Evolutionary conservation across 2,797 vertebrate genomes (phyloP).

Genomic region (Hydrolagus colliei): DNA sequence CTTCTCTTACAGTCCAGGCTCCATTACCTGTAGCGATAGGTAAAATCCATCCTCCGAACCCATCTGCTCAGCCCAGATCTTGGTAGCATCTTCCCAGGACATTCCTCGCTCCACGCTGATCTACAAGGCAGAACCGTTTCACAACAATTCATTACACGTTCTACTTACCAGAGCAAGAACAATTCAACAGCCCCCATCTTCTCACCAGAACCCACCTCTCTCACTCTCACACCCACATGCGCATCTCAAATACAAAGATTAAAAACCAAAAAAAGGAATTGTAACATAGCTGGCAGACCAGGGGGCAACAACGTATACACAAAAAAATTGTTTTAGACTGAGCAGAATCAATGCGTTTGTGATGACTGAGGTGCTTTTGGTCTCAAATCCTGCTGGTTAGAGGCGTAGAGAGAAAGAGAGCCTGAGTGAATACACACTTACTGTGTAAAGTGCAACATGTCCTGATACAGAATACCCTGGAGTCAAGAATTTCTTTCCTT

Average conservation of each 20-base stretch:
- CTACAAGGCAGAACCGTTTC: conserved; percentile 47
- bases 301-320: too few species aligned
- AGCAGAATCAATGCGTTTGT: not conserved
- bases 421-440: conserved; percentile 49
- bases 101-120: conserved; percentile 93
- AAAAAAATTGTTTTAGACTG: too few species aligned
- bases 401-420: too few species aligned
- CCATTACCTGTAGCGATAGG: conserved; percentile 74
- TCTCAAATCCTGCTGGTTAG: too few species aligned
- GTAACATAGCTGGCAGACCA: too few species aligned
- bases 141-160: too few species aligned
- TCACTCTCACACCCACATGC: too few species aligned
- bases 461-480: conserved; percentile 93
- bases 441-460: conserved; percentile 88
- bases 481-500: conserved; percentile 90
- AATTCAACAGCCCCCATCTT: too few species aligned
- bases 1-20: not conserved
- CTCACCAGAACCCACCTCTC: too few species aligned
- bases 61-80: conserved; percentile 87
- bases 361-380: not conserved
- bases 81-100: conserved; percentile 96
- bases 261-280: too few species aligned
- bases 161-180: too few species aligned
- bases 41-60: conserved; percentile 95
- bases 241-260: too few species aligned